These are phyloP conservation scores for Magallana ariakensis DNA, from an alignment of 1,140 invertebrate species.

Conservation along the genomic window DNA sequence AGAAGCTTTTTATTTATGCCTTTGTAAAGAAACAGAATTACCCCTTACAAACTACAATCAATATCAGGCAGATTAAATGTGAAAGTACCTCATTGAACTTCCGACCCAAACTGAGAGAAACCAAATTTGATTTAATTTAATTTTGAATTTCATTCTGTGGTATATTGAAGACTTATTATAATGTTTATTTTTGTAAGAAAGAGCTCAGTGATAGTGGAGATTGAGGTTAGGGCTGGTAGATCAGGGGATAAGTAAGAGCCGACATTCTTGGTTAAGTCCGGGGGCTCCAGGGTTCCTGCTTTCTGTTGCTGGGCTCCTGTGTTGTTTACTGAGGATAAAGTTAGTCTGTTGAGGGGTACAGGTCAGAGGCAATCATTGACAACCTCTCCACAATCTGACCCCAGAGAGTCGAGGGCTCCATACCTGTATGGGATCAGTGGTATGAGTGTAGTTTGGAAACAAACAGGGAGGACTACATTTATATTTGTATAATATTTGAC, in stretches of 20 bases:
- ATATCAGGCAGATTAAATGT: background rate
- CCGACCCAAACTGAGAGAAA: no score
- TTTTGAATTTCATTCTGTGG: no score
- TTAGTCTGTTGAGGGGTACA: background rate
- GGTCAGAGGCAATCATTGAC: no score
- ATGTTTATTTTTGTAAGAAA: no score
- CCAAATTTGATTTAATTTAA: no score
- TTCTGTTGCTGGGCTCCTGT: background rate
- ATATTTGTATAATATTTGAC: no score
- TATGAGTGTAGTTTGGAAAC: no score
- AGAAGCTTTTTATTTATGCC: background rate
- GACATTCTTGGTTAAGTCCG: background rate
- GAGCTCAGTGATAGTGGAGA: background rate
- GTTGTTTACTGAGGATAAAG: background rate
- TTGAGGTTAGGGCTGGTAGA: background rate
- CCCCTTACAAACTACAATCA: constrained; percentile 22
- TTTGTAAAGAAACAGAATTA: background rate
- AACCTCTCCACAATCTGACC: no score
- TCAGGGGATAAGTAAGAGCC: background rate
- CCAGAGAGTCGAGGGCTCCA: no score
- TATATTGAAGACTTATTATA: no score
- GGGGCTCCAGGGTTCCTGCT: background rate
- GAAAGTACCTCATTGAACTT: background rate
- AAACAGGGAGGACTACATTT: no score
- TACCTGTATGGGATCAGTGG: no score